Evolutionary conservation across 2,113 vertebrate species (phyloP), one percentile per base, ranked within the genome.

Genomic region (Malaclemys terrapin): DNA sequence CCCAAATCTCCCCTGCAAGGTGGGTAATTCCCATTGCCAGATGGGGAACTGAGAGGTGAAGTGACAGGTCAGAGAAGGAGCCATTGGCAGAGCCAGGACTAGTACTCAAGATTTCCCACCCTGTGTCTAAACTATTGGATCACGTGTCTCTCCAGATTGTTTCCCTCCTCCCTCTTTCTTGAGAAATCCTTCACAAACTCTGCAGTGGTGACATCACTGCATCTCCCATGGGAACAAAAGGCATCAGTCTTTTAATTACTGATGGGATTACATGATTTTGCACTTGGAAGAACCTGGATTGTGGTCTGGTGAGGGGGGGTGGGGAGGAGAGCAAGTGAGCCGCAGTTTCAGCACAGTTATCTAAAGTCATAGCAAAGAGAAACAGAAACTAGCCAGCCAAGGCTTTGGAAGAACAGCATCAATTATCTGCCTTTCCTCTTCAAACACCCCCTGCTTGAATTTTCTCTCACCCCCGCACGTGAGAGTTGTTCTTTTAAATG

Each of bases 391-490:
- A 20, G 16, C 24, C 20, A 13, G 2, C 5, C 49, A 22, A 56
- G 80, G 22, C 35, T 10, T 72, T 20, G 65, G 65, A n/a, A 76
- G 72, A 42, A 20, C 12, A 27, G 81, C 22, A 12, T 83, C n/a
- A 59, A 47, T 42, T 12, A 54, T 78, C 27, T n/a, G 19, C 8
- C 14, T 17, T 3, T 3, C 54, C 27, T 4, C 2, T 49, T 31
- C 42, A 62, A 3, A 17, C 65, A 31, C 13, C 8, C 31, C 11
- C 42, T 5, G 27, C 0, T 0, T 50, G 80, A 90, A 45, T 56
- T 0, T 0, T 45, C 0, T 0, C 49, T 45, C 13, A 22, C 25
- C 31, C 1, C 1, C 6, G 45, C 53, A 94, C 25, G 6, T 29
- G 92, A 94, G 84, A 85, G 53, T n/a, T 45, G 4, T 57, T 82